These are phyloP conservation scores for Eleutherodactylus coqui DNA, from an alignment of 2,797 vertebrate genomes.

Conservation along the genomic window DNA sequence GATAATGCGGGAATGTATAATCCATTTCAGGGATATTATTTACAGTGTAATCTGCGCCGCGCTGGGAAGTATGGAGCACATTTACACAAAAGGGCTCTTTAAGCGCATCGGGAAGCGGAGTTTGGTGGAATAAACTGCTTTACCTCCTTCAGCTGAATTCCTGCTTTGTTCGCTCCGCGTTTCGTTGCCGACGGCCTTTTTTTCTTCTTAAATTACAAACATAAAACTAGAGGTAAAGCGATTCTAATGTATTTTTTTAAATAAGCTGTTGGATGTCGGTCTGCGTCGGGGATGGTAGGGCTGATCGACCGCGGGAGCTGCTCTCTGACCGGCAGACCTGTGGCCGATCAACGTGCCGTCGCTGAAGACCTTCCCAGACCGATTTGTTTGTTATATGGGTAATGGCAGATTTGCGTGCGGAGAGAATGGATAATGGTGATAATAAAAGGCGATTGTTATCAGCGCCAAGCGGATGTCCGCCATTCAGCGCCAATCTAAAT, in stretches of 20 bases:
- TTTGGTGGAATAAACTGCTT: slow-evolving; percentile 26
- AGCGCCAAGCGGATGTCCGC: background rate
- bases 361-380: background rate
- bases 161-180: background rate
- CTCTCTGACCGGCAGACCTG: too few relatives aligned
- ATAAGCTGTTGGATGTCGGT: slow-evolving; percentile 2
- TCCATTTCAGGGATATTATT: slow-evolving; percentile 50
- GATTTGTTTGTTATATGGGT: background rate
- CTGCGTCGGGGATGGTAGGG: background rate
- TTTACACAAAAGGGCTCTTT: slow-evolving; percentile 42
- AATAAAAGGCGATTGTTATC: background rate
- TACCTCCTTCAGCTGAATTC: slow-evolving; percentile 19
- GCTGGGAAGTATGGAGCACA: slow-evolving; percentile 30
- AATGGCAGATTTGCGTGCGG: background rate
- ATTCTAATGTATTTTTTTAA: background rate
- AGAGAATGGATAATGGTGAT: background rate
- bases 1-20: slow-evolving; percentile 55
- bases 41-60: slow-evolving; percentile 35
- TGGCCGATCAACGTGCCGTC: background rate
- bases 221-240: background rate
- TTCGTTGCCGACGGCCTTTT: background rate
- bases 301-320: too few relatives aligned
- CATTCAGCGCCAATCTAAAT: too few relatives aligned
- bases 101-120: slow-evolving; percentile 16
- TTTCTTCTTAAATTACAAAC: background rate